Base-by-base conservation (phyloP, 2,797 vertebrate species). In the Siniperca undulata region DNA sequence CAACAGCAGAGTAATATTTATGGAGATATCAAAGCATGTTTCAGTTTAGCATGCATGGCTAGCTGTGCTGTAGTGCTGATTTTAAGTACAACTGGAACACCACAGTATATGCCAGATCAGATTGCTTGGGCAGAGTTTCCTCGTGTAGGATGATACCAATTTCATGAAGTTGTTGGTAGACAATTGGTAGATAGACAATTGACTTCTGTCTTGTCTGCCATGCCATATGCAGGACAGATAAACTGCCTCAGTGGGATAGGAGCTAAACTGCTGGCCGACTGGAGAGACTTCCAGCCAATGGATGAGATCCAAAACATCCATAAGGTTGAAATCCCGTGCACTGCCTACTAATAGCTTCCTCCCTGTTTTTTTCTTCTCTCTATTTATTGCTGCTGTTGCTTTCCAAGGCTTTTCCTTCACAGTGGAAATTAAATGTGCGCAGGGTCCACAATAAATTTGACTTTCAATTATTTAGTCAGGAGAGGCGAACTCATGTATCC, bases 261-360 rank as follows among this genome's bases (percentile, higher is more conserved):
- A 86, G 64, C 79, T 83, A 65, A 85, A 86, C 74, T 77, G 83
- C 76, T 83, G 80, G 72, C 74, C 1, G 71, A 73, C 75, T 82
- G 81, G 77, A 81, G 68, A 77, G 80, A 81, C 79, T 81, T 83
- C 56, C 60, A 83, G 77, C 55, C 70, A 22, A 62, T 89, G 88
- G 86, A 86, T 16, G 27, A 66, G 71, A 78, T 91, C 85, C 89
- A 91, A 78, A 71, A 61, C 70, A 52, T 70, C 71, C 86, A 86
- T 34, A 86, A 46, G 86, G 74, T 64, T 70, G 67, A 75, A 48
- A 62, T 80, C 36, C 22, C 5, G 72, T 82, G 85, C 46, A 0
- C 30, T 67, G 82, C 74, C 74, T 85, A 66, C 87, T 78, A 88
- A 90, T 82, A 5, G 60, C 70, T 22, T 59, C 52, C 70, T 46